phyloP scores from a whole-genome alignment of 2,888 invertebrate genomes.

The Eretmocerus hayati region DNA sequence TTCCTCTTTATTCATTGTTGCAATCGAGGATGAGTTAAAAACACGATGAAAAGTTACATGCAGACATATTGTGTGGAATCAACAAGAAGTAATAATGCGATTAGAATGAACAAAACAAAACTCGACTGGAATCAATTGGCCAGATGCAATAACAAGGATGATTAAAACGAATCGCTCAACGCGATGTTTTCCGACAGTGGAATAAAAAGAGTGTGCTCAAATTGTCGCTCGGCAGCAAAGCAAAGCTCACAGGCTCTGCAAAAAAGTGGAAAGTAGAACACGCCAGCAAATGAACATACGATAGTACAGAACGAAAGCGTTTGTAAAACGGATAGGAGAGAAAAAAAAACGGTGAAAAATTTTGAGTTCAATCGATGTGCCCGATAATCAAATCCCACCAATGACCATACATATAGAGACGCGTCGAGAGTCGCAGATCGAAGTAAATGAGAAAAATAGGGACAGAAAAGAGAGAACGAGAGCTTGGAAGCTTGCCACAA shows the following conservation, averaged over 20 bases:
- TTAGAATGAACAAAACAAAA: not conserved
- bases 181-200: conserved; percentile 9
- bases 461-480: not conserved
- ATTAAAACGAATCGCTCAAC: conserved; percentile 10
- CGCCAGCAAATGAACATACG: no score
- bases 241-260: no score
- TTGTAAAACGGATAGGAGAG: not conserved
- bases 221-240: not conserved
- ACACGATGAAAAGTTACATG: no score
- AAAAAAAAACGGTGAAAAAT: conserved; percentile 10
- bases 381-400: conserved; percentile 29
- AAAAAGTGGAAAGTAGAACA: no score
- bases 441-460: not conserved
- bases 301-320: no score
- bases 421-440: no score
- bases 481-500: conserved; percentile 24
- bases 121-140: conserved; percentile 5
- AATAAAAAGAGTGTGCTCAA: no score
- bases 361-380: conserved; percentile 10
- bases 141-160: conserved; percentile 6
- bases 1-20: no score
- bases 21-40: no score
- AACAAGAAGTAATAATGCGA: not conserved
- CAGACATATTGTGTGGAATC: no score
- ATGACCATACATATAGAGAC: no score